A percentile compares a stretch with the other conserved stretches of the same genome.
phyloP scores from a whole-genome alignment of 1,140 invertebrate genomes.

The Chelonus insularis region DNA sequence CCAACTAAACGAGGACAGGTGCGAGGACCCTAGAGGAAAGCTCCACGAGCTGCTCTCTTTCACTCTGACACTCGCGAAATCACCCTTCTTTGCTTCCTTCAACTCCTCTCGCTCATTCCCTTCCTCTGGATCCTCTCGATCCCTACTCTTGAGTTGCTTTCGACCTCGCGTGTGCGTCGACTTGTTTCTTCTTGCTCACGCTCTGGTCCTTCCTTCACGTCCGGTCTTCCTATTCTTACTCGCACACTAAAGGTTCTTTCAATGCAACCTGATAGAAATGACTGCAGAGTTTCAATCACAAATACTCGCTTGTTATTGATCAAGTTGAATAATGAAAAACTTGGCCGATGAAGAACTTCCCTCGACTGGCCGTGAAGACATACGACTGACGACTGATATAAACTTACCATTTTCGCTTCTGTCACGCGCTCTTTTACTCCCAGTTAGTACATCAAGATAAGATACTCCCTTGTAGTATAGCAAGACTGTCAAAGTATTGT shows the following conservation, averaged over 20 bases:
- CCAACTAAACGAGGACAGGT: constrained; percentile 51
- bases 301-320: too few species aligned
- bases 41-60: too few species aligned
- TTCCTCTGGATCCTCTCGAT: background rate
- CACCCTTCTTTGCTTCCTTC: background rate
- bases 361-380: background rate
- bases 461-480: background rate
- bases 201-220: too few species aligned
- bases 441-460: constrained; percentile 1
- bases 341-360: too few species aligned
- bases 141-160: too few species aligned
- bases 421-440: background rate
- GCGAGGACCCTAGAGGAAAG: constrained; percentile 26
- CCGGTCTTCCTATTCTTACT: too few species aligned
- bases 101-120: background rate
- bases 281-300: too few species aligned
- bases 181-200: too few species aligned
- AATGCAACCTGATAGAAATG: too few species aligned
- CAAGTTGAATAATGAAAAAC: too few species aligned
- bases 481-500: background rate
- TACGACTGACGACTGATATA: background rate
- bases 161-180: too few species aligned
- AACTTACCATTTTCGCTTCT: background rate
- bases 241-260: too few species aligned
- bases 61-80: background rate